Base-by-base conservation (phyloP, 2,113 vertebrate genomes). In the Rana temporaria region DNA sequence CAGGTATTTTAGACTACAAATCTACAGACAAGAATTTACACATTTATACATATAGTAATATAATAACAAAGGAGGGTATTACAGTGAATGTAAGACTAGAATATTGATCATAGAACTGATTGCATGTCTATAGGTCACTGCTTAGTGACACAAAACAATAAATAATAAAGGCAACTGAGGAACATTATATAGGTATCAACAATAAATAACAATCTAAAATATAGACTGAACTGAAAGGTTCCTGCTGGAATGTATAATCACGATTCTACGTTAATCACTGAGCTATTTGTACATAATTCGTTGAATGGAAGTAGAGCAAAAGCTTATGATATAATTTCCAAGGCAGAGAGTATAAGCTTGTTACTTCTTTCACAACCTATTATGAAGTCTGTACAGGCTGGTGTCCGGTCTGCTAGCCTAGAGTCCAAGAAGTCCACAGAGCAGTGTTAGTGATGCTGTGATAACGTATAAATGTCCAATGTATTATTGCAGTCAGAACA, bases 401-500 rank as follows among this genome's bases (percentile, higher is more conserved):
- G 72, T 32, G 42, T 75, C 60, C 22, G 19, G 32, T 16, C 56
- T 34, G 42, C 71, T 30, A 24, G 57, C 72, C 59, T 60, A 42
- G 18, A 17, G 19, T 38, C 72, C 26, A 16, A 38, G 9, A 57
- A 62, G 14, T 62, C 32, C 30, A 75, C 6, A 0, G 74, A 30
- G 42, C 24, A 15, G 60, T 75, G 72, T 60, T 30, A 75, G 34
- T 18, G 4, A 6, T 60, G 30, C 53, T 8, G 72, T 16, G 22
- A 38, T 32, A 75, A 60, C 26, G 6, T 75, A 56, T 75, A 19
- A 75, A 62, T 14, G 56, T 62, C 9, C 8, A 48, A 48, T 48
- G 42, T 48, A 48, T 75, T 75, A 75, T 75, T 75, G 72, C 72
- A 42, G 32, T 20, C 56, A 75, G 72, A 75, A 75, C 59, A 74